Evolutionary conservation across 2,797 vertebrate genomes (phyloP), one percentile per base, ranked within the genome.

Genomic region (Cynodonichthys magdalenae): DNA sequence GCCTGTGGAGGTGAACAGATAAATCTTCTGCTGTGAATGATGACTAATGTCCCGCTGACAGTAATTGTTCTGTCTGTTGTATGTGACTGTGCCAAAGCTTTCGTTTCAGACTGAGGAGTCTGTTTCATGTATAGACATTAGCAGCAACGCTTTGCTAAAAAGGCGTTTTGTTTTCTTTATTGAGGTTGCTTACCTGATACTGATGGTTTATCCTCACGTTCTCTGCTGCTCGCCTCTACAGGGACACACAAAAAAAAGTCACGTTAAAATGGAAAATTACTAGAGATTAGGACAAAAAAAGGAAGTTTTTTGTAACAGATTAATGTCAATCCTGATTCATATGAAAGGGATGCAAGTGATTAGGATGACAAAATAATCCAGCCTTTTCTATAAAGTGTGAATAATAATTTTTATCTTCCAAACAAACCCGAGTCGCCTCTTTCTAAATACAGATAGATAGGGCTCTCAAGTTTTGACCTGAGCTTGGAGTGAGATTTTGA

Each of bases 121-220:
- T 41, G 34, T 27, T 31, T 29, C 2, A 0, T 6, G 14, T 48
- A 62, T 42, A 10, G 46, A 61, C 31, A 24, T 49, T 53, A 48
- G 64, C 24, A 45, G 53, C 50, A 29, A 6, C 5, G 6, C 15
- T 59, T 10, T 14, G 20, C 19, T 48, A 41, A 60, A 58, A 79
- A 69, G 14, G 52, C 12, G 2, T 39, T 39, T 12, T 3, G 36
- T 39, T 52, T 61, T 41, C 28, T 66, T 59, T 31, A n/a, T 70
- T 79, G 31, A 79, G 18, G 41, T 7, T 29, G 36, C 63, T 79
- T 92, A 98, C 97, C 95, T 99, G 98, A 63, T 99, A 99, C 71
- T 99, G 97, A 71, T 97, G 95, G 82, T 98, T 97, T 89, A 94
- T 91, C 81, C 96, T 94, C 70, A 99, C 84, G 81, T 99, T 99